phyloP scores from a whole-genome alignment of 2,113 vertebrate genomes.

The Diadophis punctatus region DNA sequence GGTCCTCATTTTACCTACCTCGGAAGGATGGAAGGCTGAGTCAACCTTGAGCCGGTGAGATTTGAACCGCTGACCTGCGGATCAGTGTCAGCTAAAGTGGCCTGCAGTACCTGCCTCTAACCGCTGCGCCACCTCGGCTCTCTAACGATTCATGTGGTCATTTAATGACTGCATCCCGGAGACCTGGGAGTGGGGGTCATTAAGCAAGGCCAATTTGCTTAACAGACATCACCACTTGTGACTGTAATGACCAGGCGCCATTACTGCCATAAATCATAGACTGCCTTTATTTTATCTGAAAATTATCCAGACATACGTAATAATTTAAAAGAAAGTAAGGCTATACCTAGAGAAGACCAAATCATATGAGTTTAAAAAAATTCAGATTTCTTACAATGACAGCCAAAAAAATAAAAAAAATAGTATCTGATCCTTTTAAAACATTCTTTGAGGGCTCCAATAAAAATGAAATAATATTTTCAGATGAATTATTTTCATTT shows the following conservation, averaged over 20 bases:
- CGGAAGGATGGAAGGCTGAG: too few relatives aligned
- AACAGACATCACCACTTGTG: neutral
- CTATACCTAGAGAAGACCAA: neutral
- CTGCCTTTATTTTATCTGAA: neutral
- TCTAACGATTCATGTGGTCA: neutral
- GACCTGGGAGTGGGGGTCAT: neutral
- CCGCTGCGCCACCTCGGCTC: too few relatives aligned
- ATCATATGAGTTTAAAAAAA: neutral
- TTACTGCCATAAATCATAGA: neutral
- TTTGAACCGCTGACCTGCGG: too few relatives aligned
- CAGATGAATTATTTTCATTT: neutral
- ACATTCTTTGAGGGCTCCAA: neutral
- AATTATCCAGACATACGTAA: neutral
- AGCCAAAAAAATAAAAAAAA: neutral
- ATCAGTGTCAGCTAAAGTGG: too few relatives aligned
- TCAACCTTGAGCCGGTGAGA: too few relatives aligned
- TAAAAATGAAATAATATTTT: neutral
- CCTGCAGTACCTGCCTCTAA: too few relatives aligned
- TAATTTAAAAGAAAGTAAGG: neutral
- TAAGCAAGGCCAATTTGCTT: neutral
- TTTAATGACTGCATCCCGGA: neutral
- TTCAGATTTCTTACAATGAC: neutral
- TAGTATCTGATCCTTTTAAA: neutral
- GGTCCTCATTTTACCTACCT: too few relatives aligned
- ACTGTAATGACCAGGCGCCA: neutral